Base-by-base conservation (phyloP, 2,113 vertebrate genomes). In the Dromiciops gliroides region DNA sequence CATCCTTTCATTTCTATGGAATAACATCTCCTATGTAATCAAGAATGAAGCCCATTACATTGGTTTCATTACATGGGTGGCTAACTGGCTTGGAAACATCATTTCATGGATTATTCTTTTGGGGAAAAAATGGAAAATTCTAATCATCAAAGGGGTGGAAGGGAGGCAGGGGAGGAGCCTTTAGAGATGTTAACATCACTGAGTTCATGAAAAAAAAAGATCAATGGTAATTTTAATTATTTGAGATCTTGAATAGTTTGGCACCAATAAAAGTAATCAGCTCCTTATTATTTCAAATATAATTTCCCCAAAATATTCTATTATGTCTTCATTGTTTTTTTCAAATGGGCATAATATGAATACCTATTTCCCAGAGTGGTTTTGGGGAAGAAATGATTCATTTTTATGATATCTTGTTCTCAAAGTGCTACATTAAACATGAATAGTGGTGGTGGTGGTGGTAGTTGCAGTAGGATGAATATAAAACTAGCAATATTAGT, bases 11-110 rank as follows among this genome's bases (percentile, higher is more conserved):
- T 53, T 92, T 94, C 0, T 90, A 93, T 90, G 23, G 3, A 94
- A 93, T 93, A 95, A 89, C 37, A 49, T 95, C 3, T 44, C 92
- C 90, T 92, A 93, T 91, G 89, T 94, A 96, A 94, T 10, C 23
- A 93, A 48, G 94, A 93, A 51, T 91, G n/a, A 37, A 83, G 91
- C 60, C 51, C 90, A 51, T 9, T 53, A 94, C 48, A 90, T 91
- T 26, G 89, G 23, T 92, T 90, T 96, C 24, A 89, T 92, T 14
- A 89, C 47, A 50, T 52, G 12, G 47, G 31, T n/a, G 88, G 5
- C 50, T 93, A 60, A 94, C 4, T 53, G 25, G 26, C 52, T 2
- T 91, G 97, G 16, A 91, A 12, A 75, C 93, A 56, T 92, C 90
- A 52, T 25, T 91, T 92, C 60, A 93, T 91, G 83, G 10, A 26